A percentile compares a stretch with the other conserved stretches of the same genome.
phyloP scores from a whole-genome alignment of 2,888 invertebrate species.

The Cylloceria caligata region DNA sequence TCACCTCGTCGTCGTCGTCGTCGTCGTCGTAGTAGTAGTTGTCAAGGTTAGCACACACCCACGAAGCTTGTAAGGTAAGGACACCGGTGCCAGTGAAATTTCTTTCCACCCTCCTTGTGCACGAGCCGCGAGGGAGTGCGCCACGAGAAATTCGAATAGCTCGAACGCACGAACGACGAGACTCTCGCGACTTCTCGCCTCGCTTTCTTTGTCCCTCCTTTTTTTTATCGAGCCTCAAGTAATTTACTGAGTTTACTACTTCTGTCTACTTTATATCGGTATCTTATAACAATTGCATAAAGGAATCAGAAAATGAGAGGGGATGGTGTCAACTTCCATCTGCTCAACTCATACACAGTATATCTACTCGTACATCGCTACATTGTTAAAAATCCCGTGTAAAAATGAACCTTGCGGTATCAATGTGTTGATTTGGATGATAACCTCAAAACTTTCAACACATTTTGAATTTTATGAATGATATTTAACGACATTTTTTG shows the following conservation, averaged over 20 bases:
- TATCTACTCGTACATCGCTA: too few relatives aligned
- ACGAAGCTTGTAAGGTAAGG: conserved; percentile 11
- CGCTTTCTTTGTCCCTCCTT: conserved; percentile 2
- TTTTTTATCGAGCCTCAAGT: conserved; percentile 7
- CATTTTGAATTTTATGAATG: neutral
- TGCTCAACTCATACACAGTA: too few relatives aligned
- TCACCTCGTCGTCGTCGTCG: neutral
- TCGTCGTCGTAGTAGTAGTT: conserved; percentile 24
- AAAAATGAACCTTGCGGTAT: too few relatives aligned
- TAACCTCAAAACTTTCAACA: too few relatives aligned
- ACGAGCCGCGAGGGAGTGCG: conserved; percentile 33
- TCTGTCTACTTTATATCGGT: neutral
- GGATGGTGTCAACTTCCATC: too few relatives aligned
- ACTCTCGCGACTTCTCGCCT: conserved; percentile 28
- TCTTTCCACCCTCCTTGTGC: conserved; percentile 33
- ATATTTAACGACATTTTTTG: neutral
- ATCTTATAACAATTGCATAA: neutral
- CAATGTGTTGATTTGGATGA: too few relatives aligned
- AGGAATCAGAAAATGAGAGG: neutral
- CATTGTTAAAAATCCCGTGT: too few relatives aligned
- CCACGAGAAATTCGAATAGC: conserved; percentile 18
- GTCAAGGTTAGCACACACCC: conserved; percentile 39
- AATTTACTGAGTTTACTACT: neutral
- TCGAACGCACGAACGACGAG: conserved; percentile 12
- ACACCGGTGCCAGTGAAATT: conserved; percentile 20